phyloP scores from a whole-genome alignment of 35 echinoderm and acorn worm species.

The Acanthaster planci region DNA sequence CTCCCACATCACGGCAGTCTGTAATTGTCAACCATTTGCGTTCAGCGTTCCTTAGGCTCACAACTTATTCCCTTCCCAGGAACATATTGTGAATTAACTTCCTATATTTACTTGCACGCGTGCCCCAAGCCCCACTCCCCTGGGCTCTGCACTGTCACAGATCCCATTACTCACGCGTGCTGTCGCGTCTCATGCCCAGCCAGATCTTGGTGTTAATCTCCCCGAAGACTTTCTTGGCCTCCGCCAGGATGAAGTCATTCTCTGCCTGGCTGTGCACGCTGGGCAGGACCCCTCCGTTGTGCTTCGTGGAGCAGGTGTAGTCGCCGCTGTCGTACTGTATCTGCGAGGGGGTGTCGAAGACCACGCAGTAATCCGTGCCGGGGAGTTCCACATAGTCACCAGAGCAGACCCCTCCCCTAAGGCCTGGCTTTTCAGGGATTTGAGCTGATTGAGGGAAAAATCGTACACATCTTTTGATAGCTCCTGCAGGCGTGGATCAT shows the following conservation, averaged over 20 bases:
- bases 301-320: neutral
- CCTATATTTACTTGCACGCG: too few species aligned
- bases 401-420: neutral
- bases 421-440: neutral
- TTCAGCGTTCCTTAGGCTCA: too few species aligned
- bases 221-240: conserved; percentile 15
- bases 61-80: too few species aligned
- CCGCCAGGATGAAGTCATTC: neutral
- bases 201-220: neutral
- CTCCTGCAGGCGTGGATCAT: too few species aligned
- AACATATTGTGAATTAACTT: too few species aligned
- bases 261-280: conserved; percentile 11
- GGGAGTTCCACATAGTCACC: neutral
- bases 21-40: too few species aligned
- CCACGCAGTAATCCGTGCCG: neutral
- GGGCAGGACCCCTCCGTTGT: neutral
- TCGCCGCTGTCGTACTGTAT: neutral
- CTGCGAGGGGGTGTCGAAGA: neutral
- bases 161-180: neutral
- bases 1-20: too few species aligned
- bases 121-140: too few species aligned
- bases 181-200: neutral
- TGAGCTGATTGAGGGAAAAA: neutral
- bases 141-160: too few species aligned
- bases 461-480: too few species aligned